Base-by-base conservation (phyloP, 2,797 vertebrate species). In the Periparus ater region DNA sequence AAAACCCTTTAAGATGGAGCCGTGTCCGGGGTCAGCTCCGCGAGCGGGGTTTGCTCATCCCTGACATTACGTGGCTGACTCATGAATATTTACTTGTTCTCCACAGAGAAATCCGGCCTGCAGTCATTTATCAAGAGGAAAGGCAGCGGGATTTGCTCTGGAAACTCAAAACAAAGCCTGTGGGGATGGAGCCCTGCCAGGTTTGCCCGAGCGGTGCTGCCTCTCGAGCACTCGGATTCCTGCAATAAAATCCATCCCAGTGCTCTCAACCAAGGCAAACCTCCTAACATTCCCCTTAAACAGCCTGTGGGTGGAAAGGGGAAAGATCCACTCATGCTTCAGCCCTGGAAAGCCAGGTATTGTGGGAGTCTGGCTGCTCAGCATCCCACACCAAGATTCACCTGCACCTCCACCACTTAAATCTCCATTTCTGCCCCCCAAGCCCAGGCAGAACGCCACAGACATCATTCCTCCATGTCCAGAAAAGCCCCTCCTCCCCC, bases 1-100 rank as follows among this genome's bases (percentile, higher is more conserved):
- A 88, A 88, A 88, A 82, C 14, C 62, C 71, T 27, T 0, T 1
- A 30, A 4, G 54, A 36, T 1, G 9, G 40, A 34, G 48, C 50
- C 19, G 12, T 22, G 36, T 7, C 44, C 0, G 0, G 38, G 57
- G 20, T n/a, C 11, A 26, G 60, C 53, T 63, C 23, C 1, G 67
- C 3, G 6, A 79, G 53, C 0, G 0, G 42, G 25, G 13, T 25
- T 63, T 62, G 83, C 11, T 10, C 79, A 18, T 45, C 71, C 74
- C 86, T 53, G 44, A 70, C 32, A 3, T 62, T 32, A 50, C 4
- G 1, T 11, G 47, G 44, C 55, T 60, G 88, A 76, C 82, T 88
- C 55, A 21, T 29, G 75, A 95, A 77, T 95, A 93, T 96, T 97
- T 95, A 93, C 85, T 91, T 40, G 30, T 48, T 82, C 87, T 68